Percentiles rank a stretch among this genome's conserved stretches.
phyloP scores from a whole-genome alignment of 2,888 invertebrate genomes.

The Aleiodes alternator region DNA sequence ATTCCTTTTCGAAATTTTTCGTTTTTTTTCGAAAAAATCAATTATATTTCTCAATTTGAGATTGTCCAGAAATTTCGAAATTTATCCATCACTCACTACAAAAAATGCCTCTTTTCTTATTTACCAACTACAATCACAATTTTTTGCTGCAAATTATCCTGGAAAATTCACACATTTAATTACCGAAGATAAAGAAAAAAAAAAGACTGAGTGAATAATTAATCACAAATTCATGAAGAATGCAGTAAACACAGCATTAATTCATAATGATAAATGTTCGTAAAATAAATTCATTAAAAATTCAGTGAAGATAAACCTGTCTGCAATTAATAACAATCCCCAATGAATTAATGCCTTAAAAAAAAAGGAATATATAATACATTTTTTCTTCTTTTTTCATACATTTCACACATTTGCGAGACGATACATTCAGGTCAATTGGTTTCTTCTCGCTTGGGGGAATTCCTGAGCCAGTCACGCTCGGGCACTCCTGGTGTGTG shows the following conservation, averaged over 20 bases:
- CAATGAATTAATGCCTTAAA: no score
- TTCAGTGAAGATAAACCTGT: no score
- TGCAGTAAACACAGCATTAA: no score
- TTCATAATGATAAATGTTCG: no score
- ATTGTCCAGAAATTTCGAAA: neutral
- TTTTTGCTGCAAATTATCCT: neutral
- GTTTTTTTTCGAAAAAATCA: no score
- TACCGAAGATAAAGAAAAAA: neutral
- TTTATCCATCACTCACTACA: constrained; percentile 41
- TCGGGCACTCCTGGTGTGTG: constrained; percentile 50
- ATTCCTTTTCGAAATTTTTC: no score
- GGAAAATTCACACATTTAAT: neutral
- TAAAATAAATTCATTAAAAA: no score
- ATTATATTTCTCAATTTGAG: no score
- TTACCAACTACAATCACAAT: neutral
- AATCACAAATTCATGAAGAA: neutral
- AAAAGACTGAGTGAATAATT: neutral
- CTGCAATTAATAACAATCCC: no score
- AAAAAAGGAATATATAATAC: no score
- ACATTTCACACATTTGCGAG: constrained; percentile 7
- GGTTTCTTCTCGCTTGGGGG: constrained; percentile 48
- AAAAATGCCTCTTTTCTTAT: constrained; percentile 5
- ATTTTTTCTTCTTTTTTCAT: neutral
- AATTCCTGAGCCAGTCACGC: constrained; percentile 51
- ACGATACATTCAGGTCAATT: constrained; percentile 56